Evolutionary conservation across 2,797 vertebrate species (phyloP).

Genomic region (Microctenopoma lineatum): DNA sequence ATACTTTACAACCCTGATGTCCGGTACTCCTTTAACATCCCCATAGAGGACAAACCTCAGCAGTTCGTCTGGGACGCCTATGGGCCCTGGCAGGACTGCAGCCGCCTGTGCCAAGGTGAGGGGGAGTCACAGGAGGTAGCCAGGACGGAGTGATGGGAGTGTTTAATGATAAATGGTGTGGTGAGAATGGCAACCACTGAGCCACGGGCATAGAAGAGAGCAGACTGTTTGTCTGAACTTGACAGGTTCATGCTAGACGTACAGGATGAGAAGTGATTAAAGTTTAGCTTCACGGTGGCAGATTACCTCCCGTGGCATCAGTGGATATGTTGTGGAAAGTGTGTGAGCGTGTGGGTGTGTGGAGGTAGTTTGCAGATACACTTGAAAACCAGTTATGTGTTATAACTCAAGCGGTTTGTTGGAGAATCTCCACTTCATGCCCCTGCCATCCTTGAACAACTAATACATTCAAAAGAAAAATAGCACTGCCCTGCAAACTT

Average conservation of each 20-base stretch:
- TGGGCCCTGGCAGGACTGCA: conserved; percentile 96
- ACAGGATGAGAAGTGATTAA: conserved; percentile 37
- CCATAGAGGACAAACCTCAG: conserved; percentile 95
- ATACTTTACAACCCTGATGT: conserved; percentile 96
- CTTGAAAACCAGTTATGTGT: conserved; percentile 60
- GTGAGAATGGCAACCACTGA: conserved; percentile 37
- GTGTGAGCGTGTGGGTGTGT: conserved; percentile 42
- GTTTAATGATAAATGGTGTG: conserved; percentile 50
- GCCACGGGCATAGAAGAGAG: conserved; percentile 12
- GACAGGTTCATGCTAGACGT: conserved; percentile 44
- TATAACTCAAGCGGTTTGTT: conserved; percentile 42
- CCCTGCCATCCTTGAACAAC: conserved; percentile 48
- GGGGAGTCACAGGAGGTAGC: conserved; percentile 52
- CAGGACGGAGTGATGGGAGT: conserved; percentile 41
- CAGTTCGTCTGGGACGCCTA: conserved; percentile 95
- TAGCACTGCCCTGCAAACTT: conserved; percentile 44
- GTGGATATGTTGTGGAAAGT: conserved; percentile 1
- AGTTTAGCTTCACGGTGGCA: conserved; percentile 28
- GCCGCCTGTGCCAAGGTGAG: conserved; percentile 95
- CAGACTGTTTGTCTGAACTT: conserved; percentile 38
- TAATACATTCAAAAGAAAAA: conserved; percentile 45
- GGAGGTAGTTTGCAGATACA: conserved; percentile 69
- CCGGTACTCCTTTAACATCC: conserved; percentile 96
- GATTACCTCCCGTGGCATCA: conserved; percentile 32
- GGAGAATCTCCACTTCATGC: conserved; percentile 46